Base-by-base conservation (phyloP, 53 echinoderm and acorn worm genomes). In the Pentamera pediparva region DNA sequence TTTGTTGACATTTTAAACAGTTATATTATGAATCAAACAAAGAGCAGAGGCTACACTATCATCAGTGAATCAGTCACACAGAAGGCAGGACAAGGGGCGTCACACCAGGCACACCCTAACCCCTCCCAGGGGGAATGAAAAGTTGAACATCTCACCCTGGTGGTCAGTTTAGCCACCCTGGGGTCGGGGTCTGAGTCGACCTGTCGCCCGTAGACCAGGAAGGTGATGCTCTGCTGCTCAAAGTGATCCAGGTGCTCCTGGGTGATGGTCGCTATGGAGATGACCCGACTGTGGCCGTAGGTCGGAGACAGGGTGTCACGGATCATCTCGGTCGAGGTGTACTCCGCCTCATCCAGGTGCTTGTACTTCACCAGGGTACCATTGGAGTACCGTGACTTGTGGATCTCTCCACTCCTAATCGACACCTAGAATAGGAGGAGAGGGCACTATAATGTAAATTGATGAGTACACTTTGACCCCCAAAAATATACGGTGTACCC, bases 371-470 rank as follows among this genome's bases (percentile, higher is more conserved):
- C 91, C 18, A 72, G 78, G 29, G 85, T 65, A 32, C 98, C 98
- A 27, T 83, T 74, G 55, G 98, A 96, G 86, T 82, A 96, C 31
- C 98, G 88, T n/a, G 98, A 91, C 75, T 96, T 96, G 86, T 88
- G 82, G 59, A 96, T 83, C 65, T 96, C 98, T 11, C 91, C 91
- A 24, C 83, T 88, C 25, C 91, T 75, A 28, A 96, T 56, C 11
- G 78, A 57, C 20, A 96, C 91, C 98, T 96, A 67, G 4, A 18
- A 61, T 6, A 61, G 61, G 31, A 33, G 20, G n/a, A n/a, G n/a
- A n/a, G n/a, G n/a, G 17, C 45, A 45, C 10, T 45, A 12, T 45
- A 10, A 45, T 12, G 17, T 45, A 45, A 45, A 45, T 10, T 45
- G n/a, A n/a, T n/a, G n/a, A n/a, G n/a, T n/a, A n/a, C n/a, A n/a